Evolutionary conservation across 2,113 vertebrate species (phyloP), one percentile per base, ranked within the genome.

Genomic region (Ophiodon elongatus): DNA sequence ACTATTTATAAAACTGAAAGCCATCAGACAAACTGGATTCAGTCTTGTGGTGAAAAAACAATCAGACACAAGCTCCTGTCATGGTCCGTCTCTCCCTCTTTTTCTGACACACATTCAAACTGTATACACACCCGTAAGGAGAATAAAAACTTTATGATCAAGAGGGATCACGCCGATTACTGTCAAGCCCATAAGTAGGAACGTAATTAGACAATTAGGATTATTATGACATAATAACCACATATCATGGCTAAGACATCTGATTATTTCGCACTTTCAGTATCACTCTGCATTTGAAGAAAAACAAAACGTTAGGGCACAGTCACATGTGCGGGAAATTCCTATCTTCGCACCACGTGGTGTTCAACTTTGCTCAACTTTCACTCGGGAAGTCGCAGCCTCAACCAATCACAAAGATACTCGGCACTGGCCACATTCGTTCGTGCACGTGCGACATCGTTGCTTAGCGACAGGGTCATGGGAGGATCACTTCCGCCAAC

Each of bases 1-100:
- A 80, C 70, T 47, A 76, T 68, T 76, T 84, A 74, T 69, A 62
- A 77, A 78, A 47, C 57, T 25, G 29, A 85, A 78, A 72, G 27
- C 77, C 33, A 50, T 76, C 23, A 47, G 59, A 82, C 56, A 70
- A 57, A 77, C 59, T 25, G 35, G 23, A 68, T 54, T 33, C 45
- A 47, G 54, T 78, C 64, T 25, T 25, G n/a, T 45, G 83, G 54
- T 54, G 25, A 27, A 66, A 86, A 74, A 80, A 78, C 35, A 80
- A 76, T 59, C n/a, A 67, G 82, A 66, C 54, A 27, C 65, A 69
- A 45, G 73, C 45, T 72, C 25, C 25, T 9, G 47, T 62, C 73
- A 70, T 71, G 72, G 33, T 77, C 43, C 4, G 15, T 76, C 50
- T 17, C 15, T 27, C 47, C 57, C 11, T 74, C 37, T 68, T 0